Percentiles rank a stretch among this genome's conserved stretches.
Conservation (phyloP, 2,113 vertebrate genomes). For the Phoenicopterus ruber region DNA sequence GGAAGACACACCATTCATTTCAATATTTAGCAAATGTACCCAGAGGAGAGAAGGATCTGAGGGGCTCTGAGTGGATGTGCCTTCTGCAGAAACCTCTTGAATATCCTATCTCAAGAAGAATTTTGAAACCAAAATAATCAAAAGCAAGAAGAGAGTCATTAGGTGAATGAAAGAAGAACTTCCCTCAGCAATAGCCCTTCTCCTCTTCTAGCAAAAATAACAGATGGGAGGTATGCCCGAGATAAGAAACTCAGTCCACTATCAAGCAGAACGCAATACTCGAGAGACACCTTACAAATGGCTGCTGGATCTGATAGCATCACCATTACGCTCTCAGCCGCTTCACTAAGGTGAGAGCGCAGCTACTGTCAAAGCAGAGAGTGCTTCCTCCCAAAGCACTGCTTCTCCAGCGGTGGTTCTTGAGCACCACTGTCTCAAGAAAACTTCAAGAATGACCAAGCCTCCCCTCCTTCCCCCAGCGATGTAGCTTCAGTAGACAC, state of each 20-base stretch:
- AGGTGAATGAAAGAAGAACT: neutral
- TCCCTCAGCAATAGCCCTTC: neutral
- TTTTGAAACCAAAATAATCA: neutral
- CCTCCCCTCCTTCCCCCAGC: neutral
- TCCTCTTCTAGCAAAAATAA: neutral
- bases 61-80: neutral
- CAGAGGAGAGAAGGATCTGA: neutral
- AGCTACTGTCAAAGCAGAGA: neutral
- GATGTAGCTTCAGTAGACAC: neutral
- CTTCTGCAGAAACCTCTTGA: neutral
- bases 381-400: neutral
- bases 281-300: neutral
- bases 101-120: neutral
- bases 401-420: neutral
- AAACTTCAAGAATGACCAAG: neutral
- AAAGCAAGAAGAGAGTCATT: neutral
- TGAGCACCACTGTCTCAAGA: neutral
- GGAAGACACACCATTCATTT: neutral
- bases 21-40: neutral
- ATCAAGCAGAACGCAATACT: neutral
- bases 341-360: neutral
- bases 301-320: neutral
- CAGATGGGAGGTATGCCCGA: neutral
- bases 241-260: neutral
- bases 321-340: neutral